Evolutionary conservation across 2,113 vertebrate species (phyloP).

Genomic region (Centropus unirufus): DNA sequence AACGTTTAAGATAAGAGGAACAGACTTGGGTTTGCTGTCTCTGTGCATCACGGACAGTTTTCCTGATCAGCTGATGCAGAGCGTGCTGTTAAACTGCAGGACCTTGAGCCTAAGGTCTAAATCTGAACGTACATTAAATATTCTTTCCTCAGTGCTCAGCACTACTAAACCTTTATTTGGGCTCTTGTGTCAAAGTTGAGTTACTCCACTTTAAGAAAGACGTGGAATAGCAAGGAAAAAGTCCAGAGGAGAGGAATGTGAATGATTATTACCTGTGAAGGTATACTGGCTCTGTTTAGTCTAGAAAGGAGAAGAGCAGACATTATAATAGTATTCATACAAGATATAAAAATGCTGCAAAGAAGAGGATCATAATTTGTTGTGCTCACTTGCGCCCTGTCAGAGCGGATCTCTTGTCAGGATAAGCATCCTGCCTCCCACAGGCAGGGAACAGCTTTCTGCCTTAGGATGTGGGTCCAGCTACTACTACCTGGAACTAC

Average conservation of each 20-base stretch:
- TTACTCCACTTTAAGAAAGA: slow-evolving; percentile 10
- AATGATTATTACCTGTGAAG: slow-evolving; percentile 51
- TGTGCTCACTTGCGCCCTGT: not conserved
- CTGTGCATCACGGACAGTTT: not conserved
- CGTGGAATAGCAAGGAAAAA: not conserved
- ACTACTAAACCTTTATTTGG: not conserved
- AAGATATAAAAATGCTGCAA: not conserved
- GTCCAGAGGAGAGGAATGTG: slow-evolving; percentile 15
- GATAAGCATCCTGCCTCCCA: not conserved
- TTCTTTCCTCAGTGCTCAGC: not conserved
- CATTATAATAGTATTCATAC: slow-evolving; percentile 24
- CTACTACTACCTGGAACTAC: not conserved
- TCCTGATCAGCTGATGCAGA: not conserved
- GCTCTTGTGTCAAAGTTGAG: not conserved
- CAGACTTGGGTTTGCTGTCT: not conserved
- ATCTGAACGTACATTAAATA: not conserved
- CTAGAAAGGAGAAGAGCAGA: slow-evolving; percentile 68
- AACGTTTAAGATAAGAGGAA: not conserved
- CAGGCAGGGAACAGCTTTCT: not conserved
- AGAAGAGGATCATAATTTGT: not conserved
- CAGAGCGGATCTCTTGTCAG: not conserved
- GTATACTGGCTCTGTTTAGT: slow-evolving; percentile 51
- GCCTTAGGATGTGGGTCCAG: not conserved
- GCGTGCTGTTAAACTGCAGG: not conserved
- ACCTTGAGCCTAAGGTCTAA: not conserved